Evolutionary conservation across 2,797 vertebrate species (phyloP), one percentile per base, ranked within the genome.

Genomic region (Phylloscopus collybita): DNA sequence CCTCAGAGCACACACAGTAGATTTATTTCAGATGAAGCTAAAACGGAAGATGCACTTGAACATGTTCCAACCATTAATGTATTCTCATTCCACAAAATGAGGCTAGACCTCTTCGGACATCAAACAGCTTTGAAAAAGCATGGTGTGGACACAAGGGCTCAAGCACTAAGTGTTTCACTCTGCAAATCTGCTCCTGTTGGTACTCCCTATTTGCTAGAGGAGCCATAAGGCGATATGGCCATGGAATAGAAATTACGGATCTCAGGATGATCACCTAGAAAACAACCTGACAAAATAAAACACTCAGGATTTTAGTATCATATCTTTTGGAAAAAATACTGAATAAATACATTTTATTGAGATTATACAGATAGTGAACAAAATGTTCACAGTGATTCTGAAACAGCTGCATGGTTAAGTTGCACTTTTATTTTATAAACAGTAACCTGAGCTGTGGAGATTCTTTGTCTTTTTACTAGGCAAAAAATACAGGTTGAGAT

Each of bases 81-180:
- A 38, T 53, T 72, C 86, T 81, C 40, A 66, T 72, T 79, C 19
- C 32, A 75, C 32, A 79, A 90, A 78, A 86, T 21, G 49, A 78
- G 15, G 19, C 9, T 40, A 75, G 62, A 86, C 34, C 42, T 86
- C 47, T 66, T 49, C 0, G 0, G 76, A 78, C 42, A 92, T 45
- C 29, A 86, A 87, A 66, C 9, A 36, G 29, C 40, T 87, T 56
- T 75, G 34, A 36, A 62, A 84, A 80, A 0, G 0, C 8, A 5
- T 5, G 0, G 30, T 45, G 11, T 36, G 59, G 70, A 62, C 3
- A 5, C 5, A 0, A 0, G 14, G 40, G 18, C 36, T 66, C 60
- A 79, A 30, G 47, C n/a, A 36, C 30, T 18, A 40, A 9, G 14
- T 8, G 16, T 40, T 82, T 26, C 44, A 73, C 30, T 44, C 54